phyloP scores from a whole-genome alignment of 2,113 vertebrate species.

The Prionailurus viverrinus region DNA sequence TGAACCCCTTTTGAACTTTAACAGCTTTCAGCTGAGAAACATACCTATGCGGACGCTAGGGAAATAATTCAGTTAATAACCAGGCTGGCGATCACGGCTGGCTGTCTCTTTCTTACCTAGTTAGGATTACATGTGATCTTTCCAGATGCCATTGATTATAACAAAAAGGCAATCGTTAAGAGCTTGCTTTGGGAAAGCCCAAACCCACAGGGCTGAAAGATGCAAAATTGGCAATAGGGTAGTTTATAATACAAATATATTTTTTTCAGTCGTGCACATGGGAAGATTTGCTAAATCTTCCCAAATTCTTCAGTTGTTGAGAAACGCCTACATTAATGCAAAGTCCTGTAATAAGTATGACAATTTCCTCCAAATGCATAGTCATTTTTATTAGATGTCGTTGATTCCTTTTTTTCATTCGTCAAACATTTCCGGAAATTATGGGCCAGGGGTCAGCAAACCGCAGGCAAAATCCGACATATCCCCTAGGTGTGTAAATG shows the following conservation, averaged over 20 bases:
- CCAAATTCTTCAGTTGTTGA: background rate
- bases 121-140: constrained; percentile 24
- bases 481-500: background rate
- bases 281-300: background rate
- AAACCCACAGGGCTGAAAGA: background rate
- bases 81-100: background rate
- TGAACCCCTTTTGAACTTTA: background rate
- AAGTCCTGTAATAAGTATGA: background rate
- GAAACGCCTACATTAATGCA: background rate
- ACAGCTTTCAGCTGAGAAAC: background rate
- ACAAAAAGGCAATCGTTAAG: background rate
- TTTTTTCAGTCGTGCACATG: background rate
- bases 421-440: background rate
- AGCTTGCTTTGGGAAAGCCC: background rate
- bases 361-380: background rate
- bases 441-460: background rate
- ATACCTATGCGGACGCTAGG: background rate
- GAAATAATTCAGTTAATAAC: background rate
- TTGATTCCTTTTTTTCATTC: background rate
- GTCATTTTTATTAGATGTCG: background rate
- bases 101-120: background rate
- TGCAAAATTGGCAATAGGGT: background rate
- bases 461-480: background rate
- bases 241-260: background rate
- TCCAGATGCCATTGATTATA: background rate